A percentile compares a stretch with the other conserved stretches of the same genome.
Evolutionary conservation across 2,113 vertebrate species (phyloP).

Genomic region (Campylorhamphus procurvoides): DNA sequence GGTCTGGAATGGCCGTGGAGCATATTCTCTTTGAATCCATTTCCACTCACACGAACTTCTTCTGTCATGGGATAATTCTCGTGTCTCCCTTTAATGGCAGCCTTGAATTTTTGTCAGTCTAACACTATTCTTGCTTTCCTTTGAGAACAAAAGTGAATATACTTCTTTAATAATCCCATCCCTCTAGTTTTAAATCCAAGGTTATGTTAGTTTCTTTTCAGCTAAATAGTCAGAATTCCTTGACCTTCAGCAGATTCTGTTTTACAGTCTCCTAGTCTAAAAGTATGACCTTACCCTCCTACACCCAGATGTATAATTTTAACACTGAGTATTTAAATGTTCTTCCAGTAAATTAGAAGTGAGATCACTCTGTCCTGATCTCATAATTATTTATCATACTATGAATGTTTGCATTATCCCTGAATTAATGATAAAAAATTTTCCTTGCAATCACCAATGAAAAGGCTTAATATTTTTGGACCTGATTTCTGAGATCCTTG

Average conservation of each 20-base stretch:
- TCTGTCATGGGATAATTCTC: background rate
- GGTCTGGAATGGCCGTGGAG: background rate
- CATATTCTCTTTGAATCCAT: background rate
- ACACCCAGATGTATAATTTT: background rate
- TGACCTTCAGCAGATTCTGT: background rate
- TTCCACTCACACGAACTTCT: background rate
- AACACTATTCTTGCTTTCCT: background rate
- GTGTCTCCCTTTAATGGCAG: background rate
- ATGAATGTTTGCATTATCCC: background rate
- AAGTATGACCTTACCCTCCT: background rate
- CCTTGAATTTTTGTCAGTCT: background rate
- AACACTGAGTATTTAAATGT: background rate
- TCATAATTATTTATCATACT: background rate
- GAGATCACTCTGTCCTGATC: background rate
- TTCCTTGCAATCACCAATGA: background rate
- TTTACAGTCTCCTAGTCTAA: background rate
- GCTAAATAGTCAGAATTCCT: background rate
- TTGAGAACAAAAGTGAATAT: background rate
- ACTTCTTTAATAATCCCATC: background rate
- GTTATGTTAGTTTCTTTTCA: background rate
- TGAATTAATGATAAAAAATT: background rate
- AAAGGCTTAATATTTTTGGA: background rate
- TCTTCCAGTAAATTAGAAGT: background rate
- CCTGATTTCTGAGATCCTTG: background rate
- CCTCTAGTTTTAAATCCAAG: background rate